A percentile compares a stretch with the other conserved stretches of the same genome.
Conservation (phyloP, 2,113 vertebrate genomes). For the Fulica atra region DNA sequence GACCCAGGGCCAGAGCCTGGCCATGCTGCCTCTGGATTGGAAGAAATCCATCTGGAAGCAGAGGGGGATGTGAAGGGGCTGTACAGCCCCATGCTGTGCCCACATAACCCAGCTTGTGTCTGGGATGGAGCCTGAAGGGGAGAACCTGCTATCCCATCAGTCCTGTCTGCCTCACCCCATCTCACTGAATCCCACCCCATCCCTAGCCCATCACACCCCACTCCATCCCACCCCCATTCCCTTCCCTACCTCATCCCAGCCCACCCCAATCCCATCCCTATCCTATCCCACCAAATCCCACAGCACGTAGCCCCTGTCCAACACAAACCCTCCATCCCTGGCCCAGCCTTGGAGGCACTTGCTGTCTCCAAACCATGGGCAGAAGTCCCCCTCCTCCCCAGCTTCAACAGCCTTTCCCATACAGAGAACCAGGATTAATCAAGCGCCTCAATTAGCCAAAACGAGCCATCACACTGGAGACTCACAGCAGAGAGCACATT, state of each 20-base stretch:
- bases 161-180: background rate
- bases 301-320: background rate
- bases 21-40: background rate
- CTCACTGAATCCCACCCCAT: too few relatives aligned
- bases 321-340: background rate
- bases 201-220: background rate
- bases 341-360: background rate
- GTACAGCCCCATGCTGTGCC: rapidly evolving
- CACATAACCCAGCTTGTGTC: rapidly evolving
- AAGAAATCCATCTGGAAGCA: background rate
- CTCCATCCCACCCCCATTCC: too few relatives aligned
- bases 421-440: conserved; percentile 46
- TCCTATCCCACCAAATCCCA: background rate
- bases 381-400: background rate
- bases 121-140: background rate
- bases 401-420: background rate
- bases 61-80: background rate
- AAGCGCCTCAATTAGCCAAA: background rate
- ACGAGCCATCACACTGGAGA: background rate
- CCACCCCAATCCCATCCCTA: background rate
- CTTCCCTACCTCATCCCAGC: too few relatives aligned
- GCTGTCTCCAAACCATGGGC: background rate
- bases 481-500: background rate
- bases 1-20: background rate
- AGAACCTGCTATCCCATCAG: background rate